Evolutionary conservation across 2,888 invertebrate species (phyloP), one percentile per base, ranked within the genome.

Genomic region (Apodemia hepburni): DNA sequence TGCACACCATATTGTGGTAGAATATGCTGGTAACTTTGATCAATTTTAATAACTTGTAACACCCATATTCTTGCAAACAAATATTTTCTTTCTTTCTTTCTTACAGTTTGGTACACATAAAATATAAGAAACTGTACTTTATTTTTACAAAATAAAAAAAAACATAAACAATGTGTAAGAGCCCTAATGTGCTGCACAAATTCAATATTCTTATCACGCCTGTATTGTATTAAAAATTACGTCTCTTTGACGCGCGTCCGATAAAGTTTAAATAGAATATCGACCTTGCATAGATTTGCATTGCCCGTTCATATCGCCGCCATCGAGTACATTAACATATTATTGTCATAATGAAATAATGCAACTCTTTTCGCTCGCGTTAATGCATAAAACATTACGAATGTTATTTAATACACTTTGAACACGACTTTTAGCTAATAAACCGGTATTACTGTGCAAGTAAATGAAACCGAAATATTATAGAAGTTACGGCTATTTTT

Each of bases 381-480:
- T 51, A 27, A 51, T 51, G 22, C 18, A 51, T 51, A 27, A 51
- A 51, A 51, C 51, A 51, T 51, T 51, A 51, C 18, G 12, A 51
- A 51, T 22, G 51, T 51, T 51, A 51, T 51, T 51, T 51, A 51
- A 51, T 22, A 51, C 51, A 22, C 9, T 22, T 51, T 12, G 12
- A 51, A 22, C 51, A 51, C 51, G 51, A 51, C 51, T 51, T 38
- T 38, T 22, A 12, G 51, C 51, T 12, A 51, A 51, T 51, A 27
- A 22, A 27, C 51, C 51, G 51, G 51, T 51, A 22, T 51, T 59
- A 63, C 64, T n/a, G n/a, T n/a, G 65, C 65, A 65, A 66, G 64
- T 22, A 61, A 60, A 60, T 60, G 49, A 61, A 62, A 67, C 42
- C 57, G 62, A 64, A 66, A 64, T 63, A 29, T 60, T 60, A 63